A percentile compares a stretch with the other conserved stretches of the same genome.
These are phyloP conservation scores for Spialia ferax DNA, from an alignment of 2,888 invertebrate species.

Conservation along the genomic window DNA sequence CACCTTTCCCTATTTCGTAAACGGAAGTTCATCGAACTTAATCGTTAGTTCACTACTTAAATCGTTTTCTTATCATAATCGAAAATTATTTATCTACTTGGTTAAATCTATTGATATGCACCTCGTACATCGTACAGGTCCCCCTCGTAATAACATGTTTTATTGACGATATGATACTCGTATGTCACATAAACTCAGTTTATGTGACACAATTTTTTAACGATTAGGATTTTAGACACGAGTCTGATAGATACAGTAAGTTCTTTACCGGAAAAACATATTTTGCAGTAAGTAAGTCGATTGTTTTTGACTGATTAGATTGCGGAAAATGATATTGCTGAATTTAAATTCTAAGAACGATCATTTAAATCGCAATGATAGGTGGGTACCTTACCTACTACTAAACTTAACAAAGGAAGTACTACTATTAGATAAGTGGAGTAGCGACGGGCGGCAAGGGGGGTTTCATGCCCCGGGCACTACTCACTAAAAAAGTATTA, in stretches of 20 bases:
- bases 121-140: conserved; percentile 11
- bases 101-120: conserved; percentile 55
- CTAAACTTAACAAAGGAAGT: too few relatives aligned
- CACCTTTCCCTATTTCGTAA: conserved; percentile 71
- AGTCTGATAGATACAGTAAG: conserved; percentile 5
- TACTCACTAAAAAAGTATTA: too few relatives aligned
- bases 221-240: conserved; percentile 22
- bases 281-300: conserved; percentile 8
- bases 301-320: conserved; percentile 48
- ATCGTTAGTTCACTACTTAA: conserved; percentile 54
- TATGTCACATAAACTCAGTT: conserved; percentile 9
- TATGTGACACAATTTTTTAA: conserved; percentile 28
- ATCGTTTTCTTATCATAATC: conserved; percentile 70
- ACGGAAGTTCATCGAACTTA: conserved; percentile 81
- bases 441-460: too few relatives aligned
- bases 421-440: too few relatives aligned
- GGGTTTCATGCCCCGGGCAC: too few relatives aligned
- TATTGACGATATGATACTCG: conserved; percentile 26
- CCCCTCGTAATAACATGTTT: conserved; percentile 29
- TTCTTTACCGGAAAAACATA: conserved; percentile 15
- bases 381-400: too few relatives aligned
- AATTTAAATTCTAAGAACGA: conserved; percentile 57
- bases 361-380: neutral
- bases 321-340: conserved; percentile 65
- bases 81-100: conserved; percentile 64